These are phyloP conservation scores for Dexiosoma caninum DNA, from an alignment of 2,888 invertebrate species.

Conservation along the genomic window DNA sequence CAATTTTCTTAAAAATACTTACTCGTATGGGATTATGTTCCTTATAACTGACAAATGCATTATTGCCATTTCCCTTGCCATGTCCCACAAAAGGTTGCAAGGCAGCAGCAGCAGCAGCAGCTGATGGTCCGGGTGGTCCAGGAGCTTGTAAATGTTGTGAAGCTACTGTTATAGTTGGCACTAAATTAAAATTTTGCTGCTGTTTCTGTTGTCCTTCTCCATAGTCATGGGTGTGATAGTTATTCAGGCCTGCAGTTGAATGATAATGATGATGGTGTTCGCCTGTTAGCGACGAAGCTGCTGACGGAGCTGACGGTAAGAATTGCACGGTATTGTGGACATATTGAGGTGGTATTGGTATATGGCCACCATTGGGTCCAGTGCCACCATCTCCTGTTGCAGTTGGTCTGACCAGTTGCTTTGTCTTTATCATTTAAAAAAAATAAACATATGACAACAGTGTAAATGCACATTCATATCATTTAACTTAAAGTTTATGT, in stretches of 20 bases:
- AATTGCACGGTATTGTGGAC: constrained; percentile 65
- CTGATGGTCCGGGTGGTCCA: constrained; percentile 63
- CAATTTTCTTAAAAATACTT: constrained; percentile 56
- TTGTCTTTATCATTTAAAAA: constrained; percentile 58
- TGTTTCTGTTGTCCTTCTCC: constrained; percentile 57
- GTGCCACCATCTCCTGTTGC: constrained; percentile 62
- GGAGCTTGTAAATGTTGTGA: constrained; percentile 64
- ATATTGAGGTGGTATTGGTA: constrained; percentile 74
- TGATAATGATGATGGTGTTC: constrained; percentile 58
- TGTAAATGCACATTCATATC: constrained; percentile 20
- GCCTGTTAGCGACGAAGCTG: constrained; percentile 36
- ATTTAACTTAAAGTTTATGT: constrained; percentile 34
- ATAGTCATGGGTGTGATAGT: constrained; percentile 71
- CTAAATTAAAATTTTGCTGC: constrained; percentile 63
- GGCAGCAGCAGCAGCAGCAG: constrained; percentile 17
- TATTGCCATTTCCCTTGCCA: constrained; percentile 40
- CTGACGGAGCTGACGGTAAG: constrained; percentile 52
- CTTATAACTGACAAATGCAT: constrained; percentile 50
- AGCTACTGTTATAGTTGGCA: constrained; percentile 54
- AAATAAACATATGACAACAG: constrained; percentile 13
- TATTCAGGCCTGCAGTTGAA: constrained; percentile 68
- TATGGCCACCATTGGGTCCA: constrained; percentile 66
- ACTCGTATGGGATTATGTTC: constrained; percentile 60
- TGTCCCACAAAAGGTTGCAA: constrained; percentile 16
- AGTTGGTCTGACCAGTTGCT: constrained; percentile 51